These are phyloP conservation scores for Panzeria rudis DNA, from an alignment of 2,888 invertebrate species.

Conservation along the genomic window DNA sequence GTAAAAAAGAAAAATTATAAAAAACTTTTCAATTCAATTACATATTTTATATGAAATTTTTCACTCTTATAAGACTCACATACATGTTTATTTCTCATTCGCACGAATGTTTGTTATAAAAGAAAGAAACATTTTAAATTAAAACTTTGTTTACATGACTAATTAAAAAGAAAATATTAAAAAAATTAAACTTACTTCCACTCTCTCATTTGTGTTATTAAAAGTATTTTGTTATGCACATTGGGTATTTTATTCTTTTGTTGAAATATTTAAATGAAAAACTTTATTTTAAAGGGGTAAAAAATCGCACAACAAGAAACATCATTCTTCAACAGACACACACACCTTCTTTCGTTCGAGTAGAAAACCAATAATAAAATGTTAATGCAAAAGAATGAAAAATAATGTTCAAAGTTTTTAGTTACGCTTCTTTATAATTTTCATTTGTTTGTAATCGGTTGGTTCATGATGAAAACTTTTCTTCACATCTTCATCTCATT, in stretches of 20 bases:
- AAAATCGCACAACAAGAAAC: slow-evolving; percentile 16
- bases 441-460: slow-evolving; percentile 38
- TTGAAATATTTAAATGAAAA: slow-evolving; percentile 27
- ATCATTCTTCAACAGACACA: slow-evolving; percentile 1
- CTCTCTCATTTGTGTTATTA: not conserved
- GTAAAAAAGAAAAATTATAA: not conserved
- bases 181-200: not conserved
- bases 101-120: not conserved
- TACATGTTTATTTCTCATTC: not conserved
- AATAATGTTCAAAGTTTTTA: slow-evolving; percentile 6
- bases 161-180: slow-evolving; percentile 29
- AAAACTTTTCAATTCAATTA: slow-evolving; percentile 30
- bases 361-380: slow-evolving; percentile 11
- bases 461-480: slow-evolving; percentile 42
- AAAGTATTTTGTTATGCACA: slow-evolving; percentile 16
- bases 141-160: slow-evolving; percentile 18
- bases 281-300: not conserved
- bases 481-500: slow-evolving; percentile 19
- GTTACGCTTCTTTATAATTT: not conserved
- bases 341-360: no score
- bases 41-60: slow-evolving; percentile 17
- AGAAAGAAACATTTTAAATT: not conserved
- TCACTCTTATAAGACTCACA: not conserved
- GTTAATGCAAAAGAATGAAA: not conserved
- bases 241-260: not conserved